phyloP scores from a whole-genome alignment of 2,797 vertebrate genomes.

The Typhlichthys eigenmanni region DNA sequence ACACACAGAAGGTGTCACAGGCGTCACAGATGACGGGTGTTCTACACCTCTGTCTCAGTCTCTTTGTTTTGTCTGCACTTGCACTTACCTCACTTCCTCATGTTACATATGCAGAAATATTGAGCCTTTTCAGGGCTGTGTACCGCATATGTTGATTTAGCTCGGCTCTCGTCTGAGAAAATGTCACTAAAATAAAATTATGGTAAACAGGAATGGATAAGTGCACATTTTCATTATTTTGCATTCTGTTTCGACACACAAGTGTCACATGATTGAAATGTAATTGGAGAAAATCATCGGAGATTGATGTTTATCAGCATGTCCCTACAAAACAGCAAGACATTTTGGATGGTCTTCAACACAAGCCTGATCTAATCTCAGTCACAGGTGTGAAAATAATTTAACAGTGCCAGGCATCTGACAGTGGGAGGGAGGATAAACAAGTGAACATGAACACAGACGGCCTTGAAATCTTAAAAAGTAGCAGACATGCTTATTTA shows the following conservation, averaged over 20 bases:
- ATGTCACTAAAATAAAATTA: constrained; percentile 41
- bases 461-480: constrained; percentile 7
- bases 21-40: too few relatives aligned
- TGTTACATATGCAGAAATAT: not conserved
- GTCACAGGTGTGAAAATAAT: constrained; percentile 49
- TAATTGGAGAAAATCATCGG: constrained; percentile 55
- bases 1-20: too few relatives aligned
- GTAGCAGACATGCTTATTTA: not conserved
- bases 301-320: constrained; percentile 41
- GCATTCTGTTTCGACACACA: constrained; percentile 40
- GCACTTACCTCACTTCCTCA: too few relatives aligned
- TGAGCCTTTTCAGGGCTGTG: constrained; percentile 1
- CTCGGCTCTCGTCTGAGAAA: constrained; percentile 25
- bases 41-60: too few relatives aligned
- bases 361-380: constrained; percentile 35
- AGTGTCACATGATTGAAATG: constrained; percentile 51
- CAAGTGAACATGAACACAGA: constrained; percentile 17
- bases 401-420: constrained; percentile 34
- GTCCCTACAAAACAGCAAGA: constrained; percentile 26
- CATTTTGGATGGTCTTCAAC: constrained; percentile 36
- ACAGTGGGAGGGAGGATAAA: constrained; percentile 15
- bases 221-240: not conserved
- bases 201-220: constrained; percentile 33
- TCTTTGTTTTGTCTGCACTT: too few relatives aligned
- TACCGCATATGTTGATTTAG: constrained; percentile 19